phyloP scores from a whole-genome alignment of 2,888 invertebrate species.

The Dioctria rufipes region DNA sequence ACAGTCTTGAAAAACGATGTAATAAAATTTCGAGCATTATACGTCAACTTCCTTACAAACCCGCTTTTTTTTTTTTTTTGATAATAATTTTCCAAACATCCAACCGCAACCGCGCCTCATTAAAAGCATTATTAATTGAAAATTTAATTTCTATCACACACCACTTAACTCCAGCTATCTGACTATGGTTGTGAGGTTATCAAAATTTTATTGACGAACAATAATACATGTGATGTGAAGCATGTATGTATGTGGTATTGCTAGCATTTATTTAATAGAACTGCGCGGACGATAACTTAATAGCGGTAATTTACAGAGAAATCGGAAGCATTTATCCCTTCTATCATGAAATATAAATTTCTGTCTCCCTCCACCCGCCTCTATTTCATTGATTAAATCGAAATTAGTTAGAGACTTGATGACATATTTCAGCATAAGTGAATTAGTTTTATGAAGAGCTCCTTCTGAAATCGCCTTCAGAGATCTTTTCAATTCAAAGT shows the following conservation, averaged over 20 bases:
- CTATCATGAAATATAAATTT: slow-evolving; percentile 25
- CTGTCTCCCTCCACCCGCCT: background rate
- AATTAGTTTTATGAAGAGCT: too few species aligned
- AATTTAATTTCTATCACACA: background rate
- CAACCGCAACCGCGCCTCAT: too few species aligned
- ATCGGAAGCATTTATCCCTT: background rate
- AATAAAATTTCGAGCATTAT: too few species aligned
- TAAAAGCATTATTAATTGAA: background rate
- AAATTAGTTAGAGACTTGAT: background rate
- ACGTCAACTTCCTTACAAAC: too few species aligned
- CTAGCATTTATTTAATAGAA: background rate
- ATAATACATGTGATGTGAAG: background rate
- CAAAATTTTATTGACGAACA: background rate
- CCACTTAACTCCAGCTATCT: slow-evolving; percentile 17
- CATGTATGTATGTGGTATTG: background rate
- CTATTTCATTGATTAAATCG: slow-evolving; percentile 22
- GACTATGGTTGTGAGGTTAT: slow-evolving; percentile 12
- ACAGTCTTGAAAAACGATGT: too few species aligned
- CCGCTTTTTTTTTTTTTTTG: too few species aligned
- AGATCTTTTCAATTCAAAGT: background rate
- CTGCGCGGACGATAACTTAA: background rate
- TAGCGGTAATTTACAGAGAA: slow-evolving; percentile 16
- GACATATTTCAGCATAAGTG: slow-evolving; percentile 13
- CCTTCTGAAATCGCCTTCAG: background rate
- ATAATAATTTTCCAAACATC: too few species aligned